Percentiles rank a stretch among this genome's conserved stretches.
phyloP scores from a whole-genome alignment of 1,140 invertebrate species.

The Cyclina sinensis region DNA sequence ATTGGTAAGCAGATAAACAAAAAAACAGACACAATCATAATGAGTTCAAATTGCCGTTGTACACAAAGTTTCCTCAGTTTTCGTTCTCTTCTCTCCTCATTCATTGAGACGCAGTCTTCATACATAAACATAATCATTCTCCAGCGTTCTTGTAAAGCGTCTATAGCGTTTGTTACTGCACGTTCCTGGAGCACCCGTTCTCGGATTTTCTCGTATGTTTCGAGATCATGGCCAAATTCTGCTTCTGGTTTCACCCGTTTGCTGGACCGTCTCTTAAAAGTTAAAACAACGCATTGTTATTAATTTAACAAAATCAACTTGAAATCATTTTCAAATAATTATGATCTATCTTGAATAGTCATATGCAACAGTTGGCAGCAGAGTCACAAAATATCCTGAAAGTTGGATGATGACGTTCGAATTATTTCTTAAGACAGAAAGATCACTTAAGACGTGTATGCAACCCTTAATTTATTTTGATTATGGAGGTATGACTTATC shows the following conservation, averaged over 20 bases:
- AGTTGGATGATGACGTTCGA: too few species aligned
- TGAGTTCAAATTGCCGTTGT: slow-evolving; percentile 51
- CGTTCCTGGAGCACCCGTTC: slow-evolving; percentile 72
- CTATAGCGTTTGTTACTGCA: slow-evolving; percentile 72
- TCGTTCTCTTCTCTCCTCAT: slow-evolving; percentile 36
- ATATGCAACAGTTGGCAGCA: too few species aligned
- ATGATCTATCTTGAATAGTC: too few species aligned
- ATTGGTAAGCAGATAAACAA: slow-evolving; percentile 35
- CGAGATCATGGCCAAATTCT: slow-evolving; percentile 71
- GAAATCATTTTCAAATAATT: too few species aligned
- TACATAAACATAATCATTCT: slow-evolving; percentile 81
- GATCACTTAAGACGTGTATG: too few species aligned
- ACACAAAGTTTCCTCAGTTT: slow-evolving; percentile 46
- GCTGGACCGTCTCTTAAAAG: slow-evolving; percentile 73
- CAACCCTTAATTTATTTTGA: too few species aligned
- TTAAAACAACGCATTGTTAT: too few species aligned
- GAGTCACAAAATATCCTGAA: too few species aligned
- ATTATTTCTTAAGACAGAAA: too few species aligned
- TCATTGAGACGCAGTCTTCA: slow-evolving; percentile 76
- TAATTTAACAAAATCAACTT: too few species aligned
- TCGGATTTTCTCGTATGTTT: slow-evolving; percentile 72
- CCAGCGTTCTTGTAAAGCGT: slow-evolving; percentile 78
- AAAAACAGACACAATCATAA: slow-evolving; percentile 25
- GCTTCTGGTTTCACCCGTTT: slow-evolving; percentile 67
- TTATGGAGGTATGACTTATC: too few species aligned